Evolutionary conservation across 2,797 vertebrate genomes (phyloP).

Genomic region (Adelosebastes latens): DNA sequence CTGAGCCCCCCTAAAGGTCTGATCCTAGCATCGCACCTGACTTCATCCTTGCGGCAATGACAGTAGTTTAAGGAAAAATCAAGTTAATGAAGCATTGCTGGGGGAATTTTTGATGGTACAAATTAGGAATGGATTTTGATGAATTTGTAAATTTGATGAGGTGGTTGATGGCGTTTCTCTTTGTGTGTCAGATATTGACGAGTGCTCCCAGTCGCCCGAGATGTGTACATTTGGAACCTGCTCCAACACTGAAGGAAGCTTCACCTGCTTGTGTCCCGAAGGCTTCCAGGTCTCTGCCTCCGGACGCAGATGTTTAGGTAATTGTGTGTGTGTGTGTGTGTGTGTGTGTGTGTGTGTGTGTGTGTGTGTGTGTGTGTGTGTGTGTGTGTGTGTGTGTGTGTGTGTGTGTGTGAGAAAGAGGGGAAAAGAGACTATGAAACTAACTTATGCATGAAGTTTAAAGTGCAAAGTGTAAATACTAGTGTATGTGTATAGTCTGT

Average conservation of each 20-base stretch:
- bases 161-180: constrained; percentile 8
- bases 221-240: constrained; percentile 93
- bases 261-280: constrained; percentile 91
- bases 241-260: constrained; percentile 93
- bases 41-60: constrained; percentile 14
- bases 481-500: constrained; percentile 40
- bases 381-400: neutral
- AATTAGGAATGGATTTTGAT: neutral
- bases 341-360: constrained; percentile 7
- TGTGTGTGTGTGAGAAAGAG: too few relatives aligned
- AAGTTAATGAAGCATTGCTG: neutral
- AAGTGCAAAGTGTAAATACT: constrained; percentile 44
- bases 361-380: neutral
- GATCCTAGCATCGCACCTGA: neutral
- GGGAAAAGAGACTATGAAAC: constrained; percentile 3
- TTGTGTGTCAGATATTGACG: constrained; percentile 90
- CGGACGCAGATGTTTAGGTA: constrained; percentile 94
- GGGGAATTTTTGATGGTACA: neutral
- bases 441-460: constrained; percentile 26
- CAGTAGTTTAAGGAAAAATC: neutral
- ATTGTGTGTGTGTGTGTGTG: constrained; percentile 39
- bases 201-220: constrained; percentile 91
- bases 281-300: constrained; percentile 92
- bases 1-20: too few relatives aligned
- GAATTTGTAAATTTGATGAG: neutral